These are phyloP conservation scores for Rhopalosiphum padi DNA, from an alignment of 1,140 invertebrate species.

Conservation along the genomic window DNA sequence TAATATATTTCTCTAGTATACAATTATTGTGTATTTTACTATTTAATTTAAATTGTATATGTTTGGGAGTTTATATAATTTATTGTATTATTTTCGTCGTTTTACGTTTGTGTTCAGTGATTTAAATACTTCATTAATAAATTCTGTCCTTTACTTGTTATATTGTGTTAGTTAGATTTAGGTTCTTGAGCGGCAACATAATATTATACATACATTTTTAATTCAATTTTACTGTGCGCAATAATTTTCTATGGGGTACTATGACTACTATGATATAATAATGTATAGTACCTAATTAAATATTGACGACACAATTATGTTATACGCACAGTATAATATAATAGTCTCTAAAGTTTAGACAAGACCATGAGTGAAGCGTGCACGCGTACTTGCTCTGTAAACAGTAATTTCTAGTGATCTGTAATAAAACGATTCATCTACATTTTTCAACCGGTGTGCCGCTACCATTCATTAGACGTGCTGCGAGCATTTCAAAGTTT, in stretches of 20 bases:
- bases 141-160: background rate
- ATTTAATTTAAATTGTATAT: background rate
- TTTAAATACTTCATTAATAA: background rate
- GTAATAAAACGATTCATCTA: background rate
- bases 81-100: too few species aligned
- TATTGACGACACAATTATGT: background rate
- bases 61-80: background rate
- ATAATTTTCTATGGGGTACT: background rate
- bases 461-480: background rate
- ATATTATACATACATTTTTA: background rate
- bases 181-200: background rate
- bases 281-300: background rate
- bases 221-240: background rate
- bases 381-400: background rate
- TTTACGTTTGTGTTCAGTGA: background rate
- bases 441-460: background rate
- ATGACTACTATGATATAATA: background rate
- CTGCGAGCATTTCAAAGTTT: background rate
- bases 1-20: background rate
- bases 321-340: background rate
- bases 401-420: background rate
- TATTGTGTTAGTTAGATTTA: background rate
- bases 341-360: slow-evolving; percentile 8
- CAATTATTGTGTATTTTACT: background rate
- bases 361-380: background rate